Evolutionary conservation across 2,113 vertebrate species (phyloP).

Genomic region (Gallinago media): DNA sequence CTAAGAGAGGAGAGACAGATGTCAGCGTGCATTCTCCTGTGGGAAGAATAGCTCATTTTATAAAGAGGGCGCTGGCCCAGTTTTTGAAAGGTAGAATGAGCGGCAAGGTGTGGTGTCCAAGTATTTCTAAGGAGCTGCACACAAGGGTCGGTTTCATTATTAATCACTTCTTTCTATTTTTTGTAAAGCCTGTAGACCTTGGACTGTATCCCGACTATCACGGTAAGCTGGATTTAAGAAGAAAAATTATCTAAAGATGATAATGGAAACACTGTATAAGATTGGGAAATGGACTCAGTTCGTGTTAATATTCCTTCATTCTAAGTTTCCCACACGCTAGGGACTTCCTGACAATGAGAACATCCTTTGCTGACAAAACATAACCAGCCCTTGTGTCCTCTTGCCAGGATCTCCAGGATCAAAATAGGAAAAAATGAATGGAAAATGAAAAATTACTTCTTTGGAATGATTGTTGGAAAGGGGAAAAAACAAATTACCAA

Average conservation of each 20-base stretch:
- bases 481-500: not conserved
- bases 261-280: not conserved
- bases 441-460: not conserved
- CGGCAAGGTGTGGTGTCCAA: not conserved
- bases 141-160: not conserved
- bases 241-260: not conserved
- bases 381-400: not conserved
- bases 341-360: not conserved
- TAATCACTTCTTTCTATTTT: not conserved
- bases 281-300: not conserved
- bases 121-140: not conserved
- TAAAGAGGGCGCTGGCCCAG: not conserved
- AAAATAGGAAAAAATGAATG: not conserved
- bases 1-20: conserved; percentile 37
- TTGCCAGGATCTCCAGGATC: not conserved
- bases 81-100: conserved; percentile 2
- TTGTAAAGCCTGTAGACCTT: not conserved
- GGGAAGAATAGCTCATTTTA: not conserved
- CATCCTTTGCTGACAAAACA: not conserved
- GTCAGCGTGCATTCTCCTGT: conserved; percentile 14
- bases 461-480: not conserved
- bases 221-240: not conserved
- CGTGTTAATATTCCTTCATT: not conserved
- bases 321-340: not conserved
- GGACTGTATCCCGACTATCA: not conserved